A percentile compares a stretch with the other conserved stretches of the same genome.
These are phyloP conservation scores for Hirtodrosophila confusa DNA, from an alignment of 2,888 invertebrate species.

Conservation along the genomic window DNA sequence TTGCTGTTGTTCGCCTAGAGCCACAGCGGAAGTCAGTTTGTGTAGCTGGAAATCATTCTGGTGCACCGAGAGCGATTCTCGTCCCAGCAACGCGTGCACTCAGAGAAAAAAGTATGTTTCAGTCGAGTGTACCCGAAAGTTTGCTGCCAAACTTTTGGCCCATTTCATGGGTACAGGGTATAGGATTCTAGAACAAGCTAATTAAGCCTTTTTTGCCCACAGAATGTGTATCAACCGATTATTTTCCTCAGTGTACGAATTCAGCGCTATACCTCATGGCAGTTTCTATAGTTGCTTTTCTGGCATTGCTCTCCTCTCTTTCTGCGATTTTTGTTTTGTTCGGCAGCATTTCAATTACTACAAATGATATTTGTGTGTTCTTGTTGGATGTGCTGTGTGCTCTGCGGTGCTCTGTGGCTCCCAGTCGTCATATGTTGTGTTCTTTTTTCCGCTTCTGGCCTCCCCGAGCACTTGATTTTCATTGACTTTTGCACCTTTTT, in stretches of 20 bases:
- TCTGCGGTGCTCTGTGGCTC: constrained; percentile 6
- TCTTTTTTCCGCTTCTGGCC: constrained; percentile 8
- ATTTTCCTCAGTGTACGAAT: no score
- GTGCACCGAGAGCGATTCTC: constrained; percentile 33
- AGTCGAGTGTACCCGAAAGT: no score
- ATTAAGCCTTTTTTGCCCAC: no score
- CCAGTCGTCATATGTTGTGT: constrained; percentile 16
- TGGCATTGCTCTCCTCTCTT: no score
- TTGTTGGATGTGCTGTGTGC: constrained; percentile 31
- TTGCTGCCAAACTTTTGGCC: no score
- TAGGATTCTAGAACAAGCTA: no score
- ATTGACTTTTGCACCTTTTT: constrained; percentile 63
- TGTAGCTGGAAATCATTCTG: constrained; percentile 68
- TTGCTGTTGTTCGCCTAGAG: constrained; percentile 13
- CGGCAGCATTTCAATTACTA: constrained; percentile 75
- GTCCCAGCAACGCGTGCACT: constrained; percentile 14
- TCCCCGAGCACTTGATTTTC: constrained; percentile 57
- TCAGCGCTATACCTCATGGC: constrained; percentile 9
- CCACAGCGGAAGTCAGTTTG: constrained; percentile 64
- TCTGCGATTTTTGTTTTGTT: constrained; percentile 61
- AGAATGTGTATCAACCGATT: no score
- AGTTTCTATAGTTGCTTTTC: constrained; percentile 16
- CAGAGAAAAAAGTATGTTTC: no score
- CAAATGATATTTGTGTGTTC: constrained; percentile 63
- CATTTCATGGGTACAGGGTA: no score